Conservation (phyloP, 2,113 vertebrate genomes). For the Chaetura pelagica region DNA sequence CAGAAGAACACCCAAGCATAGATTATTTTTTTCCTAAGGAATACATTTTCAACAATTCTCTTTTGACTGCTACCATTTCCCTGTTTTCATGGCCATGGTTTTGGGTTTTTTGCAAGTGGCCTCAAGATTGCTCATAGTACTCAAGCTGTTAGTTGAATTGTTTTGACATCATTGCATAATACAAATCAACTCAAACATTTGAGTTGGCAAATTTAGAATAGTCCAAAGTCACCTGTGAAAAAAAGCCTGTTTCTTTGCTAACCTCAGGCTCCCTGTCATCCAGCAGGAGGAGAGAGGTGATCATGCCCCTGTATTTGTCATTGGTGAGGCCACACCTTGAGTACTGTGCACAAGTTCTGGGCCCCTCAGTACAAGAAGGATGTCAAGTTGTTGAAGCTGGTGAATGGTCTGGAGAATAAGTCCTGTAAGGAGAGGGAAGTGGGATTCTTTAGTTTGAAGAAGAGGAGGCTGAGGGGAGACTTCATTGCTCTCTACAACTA, state of each 20-base stretch:
- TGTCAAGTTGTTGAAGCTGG: no score
- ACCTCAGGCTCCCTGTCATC: neutral
- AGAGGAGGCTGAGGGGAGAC: no score
- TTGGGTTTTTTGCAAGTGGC: neutral
- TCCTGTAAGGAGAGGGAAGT: no score
- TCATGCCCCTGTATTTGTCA: no score
- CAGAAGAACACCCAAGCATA: neutral
- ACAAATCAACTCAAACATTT: neutral
- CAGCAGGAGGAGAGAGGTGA: no score
- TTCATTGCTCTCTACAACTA: no score
- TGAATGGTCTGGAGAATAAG: no score
- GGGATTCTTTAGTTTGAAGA: no score
- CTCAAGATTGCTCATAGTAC: neutral
- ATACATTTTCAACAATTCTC: neutral
- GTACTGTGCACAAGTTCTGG: no score
- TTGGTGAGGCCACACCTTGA: no score
- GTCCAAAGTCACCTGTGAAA: neutral
- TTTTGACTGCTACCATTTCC: neutral
- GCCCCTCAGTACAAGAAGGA: no score
- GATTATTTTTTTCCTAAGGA: neutral
- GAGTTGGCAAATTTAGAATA: neutral
- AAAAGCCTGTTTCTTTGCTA: neutral
- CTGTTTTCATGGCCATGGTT: fast-evolving
- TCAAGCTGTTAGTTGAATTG: neutral
- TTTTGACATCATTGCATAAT: neutral